Base-by-base conservation (phyloP, 1,140 invertebrate species). In the Drosophila cardini region DNA sequence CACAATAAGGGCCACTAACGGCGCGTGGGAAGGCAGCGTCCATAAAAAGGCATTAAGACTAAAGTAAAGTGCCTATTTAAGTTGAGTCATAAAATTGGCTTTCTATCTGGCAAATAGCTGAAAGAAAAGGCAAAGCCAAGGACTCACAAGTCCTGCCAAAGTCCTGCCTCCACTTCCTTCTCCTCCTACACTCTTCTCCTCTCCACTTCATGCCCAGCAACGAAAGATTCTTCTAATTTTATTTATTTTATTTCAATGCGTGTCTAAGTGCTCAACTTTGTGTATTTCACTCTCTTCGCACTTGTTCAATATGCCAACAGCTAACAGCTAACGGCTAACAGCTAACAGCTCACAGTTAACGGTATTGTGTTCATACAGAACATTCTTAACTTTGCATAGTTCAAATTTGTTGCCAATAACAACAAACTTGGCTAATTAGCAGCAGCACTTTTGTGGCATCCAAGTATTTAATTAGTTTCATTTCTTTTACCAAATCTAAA, bases 51-150 rank as follows among this genome's bases (percentile, higher is more conserved):
- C 84, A 89, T 89, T 84, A 89, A 78, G 80, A 89, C 73, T 73
- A 84, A 84, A 84, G 85, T 89, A 89, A 89, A 89, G 84, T 89
- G 84, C 84, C 84, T 89, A 89, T 89, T 89, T 89, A 89, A 89
- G 84, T 89, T 89, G 85, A 89, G 84, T 89, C 84, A 89, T 89
- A 89, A 89, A 89, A 89, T 89, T 89, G 84, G 84, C 84, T 89
- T 89, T 89, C 84, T 90, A 89, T 89, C 80, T 89, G 63, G 58
- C 60, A 61, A 65, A 72, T 72, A 50, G 65, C 77, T 63, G 67
- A 52, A 64, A 36, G 34, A 26, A 62, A 71, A 63, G 67, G 55
- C 48, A 77, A n/a, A 13, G 11, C 32, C 10, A 48, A 21, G 13
- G 32, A 55, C 13, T 40, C 10, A 15, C 52, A n/a, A 26, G 48